These are phyloP conservation scores for Stenodema calcarata DNA, from an alignment of 2,888 invertebrate species.

Conservation along the genomic window DNA sequence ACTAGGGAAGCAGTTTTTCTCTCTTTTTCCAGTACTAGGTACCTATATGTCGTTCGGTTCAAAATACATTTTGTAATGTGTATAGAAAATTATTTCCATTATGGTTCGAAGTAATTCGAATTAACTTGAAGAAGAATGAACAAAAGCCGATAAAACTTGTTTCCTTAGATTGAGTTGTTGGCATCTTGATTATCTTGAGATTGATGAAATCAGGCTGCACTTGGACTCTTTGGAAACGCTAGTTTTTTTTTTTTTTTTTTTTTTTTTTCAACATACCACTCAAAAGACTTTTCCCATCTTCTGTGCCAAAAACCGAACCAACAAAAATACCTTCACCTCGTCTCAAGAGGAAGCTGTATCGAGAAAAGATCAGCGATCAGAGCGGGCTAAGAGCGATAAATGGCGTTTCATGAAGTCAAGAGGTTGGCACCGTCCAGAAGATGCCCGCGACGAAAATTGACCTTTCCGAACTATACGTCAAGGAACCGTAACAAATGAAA, in stretches of 20 bases:
- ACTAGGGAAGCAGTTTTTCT: no score
- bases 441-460: not conserved
- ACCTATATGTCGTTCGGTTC: no score
- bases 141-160: no score
- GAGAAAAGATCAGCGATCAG: conserved; percentile 16
- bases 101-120: no score
- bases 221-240: not conserved
- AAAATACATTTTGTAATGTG: no score
- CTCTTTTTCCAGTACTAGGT: no score
- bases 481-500: conserved; percentile 22
- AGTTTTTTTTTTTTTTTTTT: not conserved
- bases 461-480: not conserved
- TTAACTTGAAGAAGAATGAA: no score
- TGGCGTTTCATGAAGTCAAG: not conserved
- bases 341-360: not conserved
- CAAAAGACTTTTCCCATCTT: not conserved
- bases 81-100: no score
- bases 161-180: no score
- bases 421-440: not conserved
- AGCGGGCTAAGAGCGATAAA: not conserved
- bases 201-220: not conserved
- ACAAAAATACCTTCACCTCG: not conserved
- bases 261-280: not conserved
- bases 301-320: not conserved
- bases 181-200: no score